Percentiles rank a stretch among this genome's conserved stretches.
Evolutionary conservation across 2,113 vertebrate genomes (phyloP).

Genomic region (Hydrolagus affinis): DNA sequence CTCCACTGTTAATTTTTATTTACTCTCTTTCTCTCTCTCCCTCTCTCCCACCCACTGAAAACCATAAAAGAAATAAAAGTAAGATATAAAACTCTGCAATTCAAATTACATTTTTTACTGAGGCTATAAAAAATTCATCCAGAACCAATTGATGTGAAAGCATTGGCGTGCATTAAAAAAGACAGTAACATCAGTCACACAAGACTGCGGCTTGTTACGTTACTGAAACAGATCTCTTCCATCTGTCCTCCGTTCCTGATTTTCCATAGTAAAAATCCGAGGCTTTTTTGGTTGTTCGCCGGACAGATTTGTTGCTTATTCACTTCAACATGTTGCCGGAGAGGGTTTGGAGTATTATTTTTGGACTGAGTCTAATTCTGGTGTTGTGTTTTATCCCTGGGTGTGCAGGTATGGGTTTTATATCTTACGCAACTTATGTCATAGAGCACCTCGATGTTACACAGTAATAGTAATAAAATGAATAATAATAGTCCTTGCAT

Average conservation of each 20-base stretch:
- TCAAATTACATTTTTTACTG: neutral
- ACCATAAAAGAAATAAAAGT: slow-evolving; percentile 1
- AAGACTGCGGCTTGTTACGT: neutral
- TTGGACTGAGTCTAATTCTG: neutral
- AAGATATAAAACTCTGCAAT: neutral
- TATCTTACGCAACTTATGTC: too few species aligned
- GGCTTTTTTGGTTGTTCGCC: neutral
- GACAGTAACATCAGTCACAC: neutral
- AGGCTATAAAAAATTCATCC: neutral
- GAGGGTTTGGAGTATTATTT: neutral
- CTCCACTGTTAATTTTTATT: neutral
- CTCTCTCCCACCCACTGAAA: neutral
- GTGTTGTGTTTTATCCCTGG: neutral
- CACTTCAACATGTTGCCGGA: neutral
- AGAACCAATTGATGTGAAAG: neutral
- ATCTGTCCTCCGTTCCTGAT: too few species aligned
- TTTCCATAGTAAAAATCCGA: neutral
- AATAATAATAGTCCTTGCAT: too few species aligned
- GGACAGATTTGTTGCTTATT: neutral
- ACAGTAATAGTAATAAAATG: too few species aligned
- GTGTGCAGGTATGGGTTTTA: neutral
- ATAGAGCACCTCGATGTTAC: too few species aligned
- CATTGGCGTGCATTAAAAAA: neutral
- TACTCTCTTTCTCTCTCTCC: neutral
- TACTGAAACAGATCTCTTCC: neutral